These are phyloP conservation scores for Plagiodera versicolora DNA, from an alignment of 2,888 invertebrate genomes.

Conservation along the genomic window DNA sequence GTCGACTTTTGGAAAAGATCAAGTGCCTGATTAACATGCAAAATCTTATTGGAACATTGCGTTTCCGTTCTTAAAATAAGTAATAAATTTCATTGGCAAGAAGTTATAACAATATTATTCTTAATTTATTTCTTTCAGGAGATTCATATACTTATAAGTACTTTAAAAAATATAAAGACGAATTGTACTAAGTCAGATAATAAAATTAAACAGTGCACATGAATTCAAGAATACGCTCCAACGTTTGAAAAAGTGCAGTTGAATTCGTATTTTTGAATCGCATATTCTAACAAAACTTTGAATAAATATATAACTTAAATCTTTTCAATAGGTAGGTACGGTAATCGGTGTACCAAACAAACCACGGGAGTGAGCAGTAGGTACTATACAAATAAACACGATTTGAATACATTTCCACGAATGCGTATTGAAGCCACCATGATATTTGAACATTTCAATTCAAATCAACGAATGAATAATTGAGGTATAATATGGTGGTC, in stretches of 20 bases:
- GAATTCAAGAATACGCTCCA: conserved; percentile 3
- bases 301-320: conserved; percentile 18
- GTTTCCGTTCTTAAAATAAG: conserved; percentile 43
- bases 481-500: too few relatives aligned
- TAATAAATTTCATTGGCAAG: conserved; percentile 41
- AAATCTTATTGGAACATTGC: conserved; percentile 42
- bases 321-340: conserved; percentile 13
- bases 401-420: neutral
- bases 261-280: neutral
- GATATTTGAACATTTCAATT: too few relatives aligned
- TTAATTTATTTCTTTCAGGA: conserved; percentile 30
- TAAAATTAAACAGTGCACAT: conserved; percentile 46
- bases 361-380: conserved; percentile 14
- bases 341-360: conserved; percentile 28
- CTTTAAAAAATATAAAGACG: conserved; percentile 25
- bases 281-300: conserved; percentile 16
- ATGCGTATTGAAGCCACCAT: too few relatives aligned
- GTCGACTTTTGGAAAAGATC: conserved; percentile 46
- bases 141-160: conserved; percentile 28
- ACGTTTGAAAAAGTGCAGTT: neutral
- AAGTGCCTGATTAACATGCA: conserved; percentile 50
- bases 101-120: conserved; percentile 28
- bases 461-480: neutral
- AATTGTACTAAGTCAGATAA: conserved; percentile 36
- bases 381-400: neutral